These are phyloP conservation scores for Onychomys leucogaster DNA, from an alignment of 2,797 vertebrate genomes.

Conservation along the genomic window DNA sequence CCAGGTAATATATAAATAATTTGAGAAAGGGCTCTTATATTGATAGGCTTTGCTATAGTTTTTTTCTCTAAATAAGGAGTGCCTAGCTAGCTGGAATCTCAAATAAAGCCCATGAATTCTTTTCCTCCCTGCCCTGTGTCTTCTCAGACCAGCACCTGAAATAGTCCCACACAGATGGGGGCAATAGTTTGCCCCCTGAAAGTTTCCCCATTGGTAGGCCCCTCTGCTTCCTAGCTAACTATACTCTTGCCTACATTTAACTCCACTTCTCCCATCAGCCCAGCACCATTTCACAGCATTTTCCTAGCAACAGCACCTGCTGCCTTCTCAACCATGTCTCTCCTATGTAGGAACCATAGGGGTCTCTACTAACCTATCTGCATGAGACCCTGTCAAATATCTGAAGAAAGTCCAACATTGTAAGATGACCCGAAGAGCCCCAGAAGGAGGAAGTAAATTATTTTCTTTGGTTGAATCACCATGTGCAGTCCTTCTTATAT, in stretches of 20 bases:
- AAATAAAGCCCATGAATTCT: neutral
- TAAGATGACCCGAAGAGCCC: neutral
- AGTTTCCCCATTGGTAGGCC: neutral
- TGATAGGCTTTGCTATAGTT: neutral
- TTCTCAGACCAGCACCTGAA: neutral
- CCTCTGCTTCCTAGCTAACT: neutral
- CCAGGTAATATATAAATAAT: neutral
- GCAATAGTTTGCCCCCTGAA: neutral
- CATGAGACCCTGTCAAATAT: neutral
- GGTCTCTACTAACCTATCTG: neutral
- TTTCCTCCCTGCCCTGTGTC: neutral
- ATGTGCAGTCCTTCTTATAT: neutral
- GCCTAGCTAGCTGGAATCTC: neutral
- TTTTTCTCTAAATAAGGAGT: neutral
- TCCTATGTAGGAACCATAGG: neutral
- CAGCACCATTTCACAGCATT: neutral
- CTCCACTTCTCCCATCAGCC: neutral
- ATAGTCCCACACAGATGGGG: neutral
- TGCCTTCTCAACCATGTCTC: neutral
- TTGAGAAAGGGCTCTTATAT: neutral
- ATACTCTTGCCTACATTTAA: neutral
- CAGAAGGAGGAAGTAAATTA: neutral
- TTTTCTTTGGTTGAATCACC: neutral
- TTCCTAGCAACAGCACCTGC: neutral
- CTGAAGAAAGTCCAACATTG: constrained; percentile 26